Percentiles rank a stretch among this genome's conserved stretches.
These are phyloP conservation scores for Gephyroberyx darwinii DNA, from an alignment of 2,797 vertebrate species.

Conservation along the genomic window DNA sequence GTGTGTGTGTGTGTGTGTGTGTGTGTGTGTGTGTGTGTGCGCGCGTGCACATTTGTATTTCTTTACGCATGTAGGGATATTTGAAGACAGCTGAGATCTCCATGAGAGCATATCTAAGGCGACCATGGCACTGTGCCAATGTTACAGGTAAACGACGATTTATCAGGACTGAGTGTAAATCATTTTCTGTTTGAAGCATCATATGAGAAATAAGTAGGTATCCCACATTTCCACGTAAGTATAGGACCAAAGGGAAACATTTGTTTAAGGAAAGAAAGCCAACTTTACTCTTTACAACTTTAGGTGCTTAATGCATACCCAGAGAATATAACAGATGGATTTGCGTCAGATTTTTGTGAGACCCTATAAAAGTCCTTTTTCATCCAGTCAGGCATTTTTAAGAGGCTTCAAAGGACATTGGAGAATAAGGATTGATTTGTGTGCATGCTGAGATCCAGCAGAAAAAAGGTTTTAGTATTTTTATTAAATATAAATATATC, in stretches of 20 bases:
- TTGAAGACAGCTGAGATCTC: conserved; percentile 72
- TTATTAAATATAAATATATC: too few relatives aligned
- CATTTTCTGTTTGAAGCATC: neutral
- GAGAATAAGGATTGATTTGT: neutral
- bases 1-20: too few relatives aligned
- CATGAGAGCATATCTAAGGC: conserved; percentile 53
- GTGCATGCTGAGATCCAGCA: too few relatives aligned
- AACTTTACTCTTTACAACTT: neutral
- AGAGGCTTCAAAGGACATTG: neutral
- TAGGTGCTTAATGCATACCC: neutral
- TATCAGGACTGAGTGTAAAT: neutral
- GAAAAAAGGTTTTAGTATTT: too few relatives aligned
- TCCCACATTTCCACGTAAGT: neutral
- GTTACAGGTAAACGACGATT: conserved; percentile 64
- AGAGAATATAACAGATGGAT: neutral
- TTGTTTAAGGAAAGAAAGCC: neutral
- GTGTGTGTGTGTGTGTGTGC: too few relatives aligned
- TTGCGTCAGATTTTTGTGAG: neutral
- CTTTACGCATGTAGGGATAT: conserved; percentile 63
- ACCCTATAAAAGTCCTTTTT: neutral
- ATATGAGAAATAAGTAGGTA: neutral
- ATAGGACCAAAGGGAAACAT: conserved; percentile 1
- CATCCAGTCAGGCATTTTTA: neutral
- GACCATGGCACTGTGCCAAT: conserved; percentile 72
- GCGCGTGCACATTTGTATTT: conserved; percentile 23